Conservation (phyloP, 2,888 invertebrate genomes). For the Drosophila recens region DNA sequence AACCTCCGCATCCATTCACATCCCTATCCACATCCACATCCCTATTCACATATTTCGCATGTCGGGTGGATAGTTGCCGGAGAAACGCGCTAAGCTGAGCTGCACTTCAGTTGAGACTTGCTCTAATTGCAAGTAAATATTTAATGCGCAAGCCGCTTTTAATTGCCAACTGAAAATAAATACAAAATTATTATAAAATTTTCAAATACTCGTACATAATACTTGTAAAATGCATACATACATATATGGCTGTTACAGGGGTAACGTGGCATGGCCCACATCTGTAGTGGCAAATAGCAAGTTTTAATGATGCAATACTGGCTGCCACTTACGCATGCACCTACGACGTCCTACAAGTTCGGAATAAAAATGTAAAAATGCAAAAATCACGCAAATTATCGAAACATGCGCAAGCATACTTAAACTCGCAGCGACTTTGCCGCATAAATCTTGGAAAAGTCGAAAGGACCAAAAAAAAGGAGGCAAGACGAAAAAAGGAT, state of each 20-base stretch:
- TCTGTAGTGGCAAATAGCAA: slow-evolving; percentile 68
- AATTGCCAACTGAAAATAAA: slow-evolving; percentile 79
- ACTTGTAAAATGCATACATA: background rate
- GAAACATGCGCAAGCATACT: slow-evolving; percentile 79
- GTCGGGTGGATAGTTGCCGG: slow-evolving; percentile 5
- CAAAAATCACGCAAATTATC: slow-evolving; percentile 82
- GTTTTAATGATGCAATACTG: slow-evolving; percentile 73
- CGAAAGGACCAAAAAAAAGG: slow-evolving; percentile 41
- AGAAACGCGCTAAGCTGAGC: slow-evolving; percentile 35
- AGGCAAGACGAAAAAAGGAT: slow-evolving; percentile 16
- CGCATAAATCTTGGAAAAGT: slow-evolving; percentile 77
- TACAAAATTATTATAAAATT: slow-evolving; percentile 73
- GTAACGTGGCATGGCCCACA: slow-evolving; percentile 57
- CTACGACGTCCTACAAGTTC: slow-evolving; percentile 13
- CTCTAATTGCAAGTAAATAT: slow-evolving; percentile 79
- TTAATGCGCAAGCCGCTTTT: slow-evolving; percentile 71
- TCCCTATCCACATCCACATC: background rate
- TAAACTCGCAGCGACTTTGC: slow-evolving; percentile 72
- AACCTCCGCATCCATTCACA: slow-evolving; percentile 22
- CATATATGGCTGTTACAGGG: slow-evolving; percentile 1
- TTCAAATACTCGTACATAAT: slow-evolving; percentile 37
- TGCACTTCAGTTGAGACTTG: slow-evolving; percentile 65
- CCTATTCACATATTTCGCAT: background rate
- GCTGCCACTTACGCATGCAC: slow-evolving; percentile 46
- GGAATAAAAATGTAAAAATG: slow-evolving; percentile 48